Base-by-base conservation (phyloP, 2,888 invertebrate genomes). In the Dolichomitus sp. region DNA sequence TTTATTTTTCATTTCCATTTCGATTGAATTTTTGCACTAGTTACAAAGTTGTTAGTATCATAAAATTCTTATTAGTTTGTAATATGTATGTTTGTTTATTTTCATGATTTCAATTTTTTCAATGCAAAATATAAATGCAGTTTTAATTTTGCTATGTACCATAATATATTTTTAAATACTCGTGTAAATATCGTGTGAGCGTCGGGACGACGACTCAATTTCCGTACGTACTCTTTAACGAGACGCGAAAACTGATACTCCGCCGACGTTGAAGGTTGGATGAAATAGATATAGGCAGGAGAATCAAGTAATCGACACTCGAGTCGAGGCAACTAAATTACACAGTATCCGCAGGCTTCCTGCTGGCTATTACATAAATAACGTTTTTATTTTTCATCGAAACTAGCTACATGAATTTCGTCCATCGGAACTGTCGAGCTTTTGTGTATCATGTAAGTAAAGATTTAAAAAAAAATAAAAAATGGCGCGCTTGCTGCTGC, bases 341-440 rank as follows among this genome's bases (percentile, higher is more conserved):
- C 61, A 73, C 68, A 52, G 33, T 80, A 72, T 48, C 66, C 40
- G 40, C 75, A 30, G 72, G 42, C 61, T 42, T 69, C 59, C 76
- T 69, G 19, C 65, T 42, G 74, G 40, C 40, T 59, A 50, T 73
- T 69, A 23, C n/a, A 27, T 42, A 61, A 66, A 63, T 57, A 30
- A 70, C 33, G 27, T 57, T 66, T 30, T 59, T 19, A 63, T 73
- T 73, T 59, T 75, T 83, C 73, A 66, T 76, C 45, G 68, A 76
- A 45, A 79, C 42, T 75, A 79, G 76, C 76, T 76, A 76, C 54
- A 48, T 80, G 54, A 80, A 91, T 92, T 91, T 91, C 92, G 92
- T 92, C 92, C 92, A 92, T 89, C 81, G 87, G 89, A 91, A 90
- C 89, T 90, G 89, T 89, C 93, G 92, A 93, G 92, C 92, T 93